These are phyloP conservation scores for Norana najaformis DNA, from an alignment of 2,888 invertebrate genomes.

Conservation along the genomic window DNA sequence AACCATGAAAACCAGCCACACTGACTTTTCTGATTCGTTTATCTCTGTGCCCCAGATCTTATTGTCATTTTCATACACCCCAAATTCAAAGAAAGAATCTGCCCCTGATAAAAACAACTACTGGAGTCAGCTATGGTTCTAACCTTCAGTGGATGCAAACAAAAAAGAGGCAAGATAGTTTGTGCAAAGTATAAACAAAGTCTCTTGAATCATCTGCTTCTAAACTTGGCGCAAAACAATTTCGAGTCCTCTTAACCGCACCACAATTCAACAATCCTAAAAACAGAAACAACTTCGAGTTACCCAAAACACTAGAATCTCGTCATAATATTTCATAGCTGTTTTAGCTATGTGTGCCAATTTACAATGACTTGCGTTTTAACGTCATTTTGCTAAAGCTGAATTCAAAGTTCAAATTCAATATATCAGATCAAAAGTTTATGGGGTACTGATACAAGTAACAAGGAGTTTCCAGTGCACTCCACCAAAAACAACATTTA, in stretches of 20 bases:
- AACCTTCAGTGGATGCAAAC: background rate
- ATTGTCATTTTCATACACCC: background rate
- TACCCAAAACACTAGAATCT: background rate
- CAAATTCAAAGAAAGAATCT: background rate
- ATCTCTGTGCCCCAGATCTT: background rate
- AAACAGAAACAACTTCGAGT: background rate
- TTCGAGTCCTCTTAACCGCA: background rate
- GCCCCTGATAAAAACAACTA: too few relatives aligned
- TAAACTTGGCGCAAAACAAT: background rate
- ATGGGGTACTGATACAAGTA: too few relatives aligned
- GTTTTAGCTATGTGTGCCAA: background rate
- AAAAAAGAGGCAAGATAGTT: too few relatives aligned
- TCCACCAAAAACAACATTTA: too few relatives aligned
- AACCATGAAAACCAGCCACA: background rate
- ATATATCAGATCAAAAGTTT: too few relatives aligned
- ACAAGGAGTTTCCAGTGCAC: too few relatives aligned
- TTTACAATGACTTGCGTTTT: too few relatives aligned
- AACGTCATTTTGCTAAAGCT: too few relatives aligned
- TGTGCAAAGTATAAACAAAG: background rate
- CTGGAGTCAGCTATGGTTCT: background rate
- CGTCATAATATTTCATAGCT: background rate
- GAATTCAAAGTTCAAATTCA: too few relatives aligned
- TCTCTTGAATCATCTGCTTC: background rate
- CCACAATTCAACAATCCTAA: background rate
- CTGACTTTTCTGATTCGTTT: background rate